Evolutionary conservation across 2,797 vertebrate genomes (phyloP).

Genomic region (Heliangelus exortis): DNA sequence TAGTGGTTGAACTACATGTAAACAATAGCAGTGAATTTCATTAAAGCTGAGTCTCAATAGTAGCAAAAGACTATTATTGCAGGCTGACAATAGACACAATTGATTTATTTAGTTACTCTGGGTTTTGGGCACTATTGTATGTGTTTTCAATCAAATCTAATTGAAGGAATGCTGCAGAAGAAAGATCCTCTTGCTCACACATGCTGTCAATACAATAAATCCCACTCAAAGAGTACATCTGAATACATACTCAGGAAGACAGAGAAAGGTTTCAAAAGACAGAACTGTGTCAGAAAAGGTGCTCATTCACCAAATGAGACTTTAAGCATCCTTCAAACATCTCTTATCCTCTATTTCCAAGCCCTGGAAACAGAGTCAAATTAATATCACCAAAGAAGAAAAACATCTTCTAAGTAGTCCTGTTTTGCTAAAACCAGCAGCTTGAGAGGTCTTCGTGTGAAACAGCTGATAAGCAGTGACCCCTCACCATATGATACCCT

Average conservation of each 20-base stretch:
- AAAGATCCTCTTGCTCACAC: neutral
- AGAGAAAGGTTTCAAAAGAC: neutral
- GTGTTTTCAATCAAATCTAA: slow-evolving; percentile 5
- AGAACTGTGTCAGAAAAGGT: neutral
- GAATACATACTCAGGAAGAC: neutral
- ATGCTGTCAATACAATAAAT: neutral
- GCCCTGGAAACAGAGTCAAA: neutral
- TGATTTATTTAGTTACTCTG: neutral
- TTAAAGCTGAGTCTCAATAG: neutral
- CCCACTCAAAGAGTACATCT: neutral
- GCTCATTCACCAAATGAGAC: neutral
- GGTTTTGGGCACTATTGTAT: neutral
- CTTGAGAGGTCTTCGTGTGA: neutral
- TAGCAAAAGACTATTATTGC: neutral
- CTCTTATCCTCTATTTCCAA: neutral
- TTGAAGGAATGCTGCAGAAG: neutral
- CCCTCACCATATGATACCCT: neutral
- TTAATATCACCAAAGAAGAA: neutral
- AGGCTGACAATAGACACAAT: neutral
- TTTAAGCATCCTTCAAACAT: neutral
- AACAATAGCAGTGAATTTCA: slow-evolving; percentile 5
- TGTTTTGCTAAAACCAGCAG: neutral
- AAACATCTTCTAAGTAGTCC: neutral
- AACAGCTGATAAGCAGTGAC: neutral
- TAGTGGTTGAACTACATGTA: neutral